Evolutionary conservation across 2,113 vertebrate genomes (phyloP).

Genomic region (Psophia crepitans): DNA sequence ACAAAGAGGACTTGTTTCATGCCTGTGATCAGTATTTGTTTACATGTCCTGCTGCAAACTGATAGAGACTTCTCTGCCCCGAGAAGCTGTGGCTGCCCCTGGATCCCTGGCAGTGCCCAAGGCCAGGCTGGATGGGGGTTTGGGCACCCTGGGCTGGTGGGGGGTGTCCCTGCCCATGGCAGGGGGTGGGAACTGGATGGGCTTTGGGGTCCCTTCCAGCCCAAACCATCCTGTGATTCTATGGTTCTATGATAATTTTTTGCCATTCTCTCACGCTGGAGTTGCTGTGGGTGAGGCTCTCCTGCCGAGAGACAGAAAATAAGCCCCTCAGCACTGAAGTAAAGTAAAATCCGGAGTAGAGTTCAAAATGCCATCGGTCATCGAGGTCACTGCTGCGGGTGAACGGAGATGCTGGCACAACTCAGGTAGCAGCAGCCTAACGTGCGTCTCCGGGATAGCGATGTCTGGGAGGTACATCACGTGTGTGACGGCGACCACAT

Average conservation of each 20-base stretch:
- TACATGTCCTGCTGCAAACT: background rate
- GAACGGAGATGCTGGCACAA: background rate
- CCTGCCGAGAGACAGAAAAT: background rate
- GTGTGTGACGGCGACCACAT: background rate
- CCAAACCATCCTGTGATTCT: too few relatives aligned
- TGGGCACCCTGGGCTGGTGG: too few relatives aligned
- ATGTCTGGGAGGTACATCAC: fast-evolving
- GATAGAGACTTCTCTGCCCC: too few relatives aligned
- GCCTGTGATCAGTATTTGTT: background rate
- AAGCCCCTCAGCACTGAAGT: background rate
- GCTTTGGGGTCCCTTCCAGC: too few relatives aligned
- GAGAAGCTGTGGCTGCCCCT: too few relatives aligned
- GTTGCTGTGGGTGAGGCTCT: background rate
- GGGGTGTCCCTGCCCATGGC: too few relatives aligned
- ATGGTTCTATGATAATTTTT: too few relatives aligned
- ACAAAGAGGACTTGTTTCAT: background rate
- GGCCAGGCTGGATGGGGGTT: too few relatives aligned
- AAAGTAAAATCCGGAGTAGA: background rate
- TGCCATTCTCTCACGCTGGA: background rate
- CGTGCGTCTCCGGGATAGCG: background rate
- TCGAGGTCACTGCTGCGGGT: background rate
- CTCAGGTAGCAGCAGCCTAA: background rate
- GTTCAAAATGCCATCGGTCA: background rate
- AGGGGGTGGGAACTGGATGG: too few relatives aligned
- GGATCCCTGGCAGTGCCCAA: too few relatives aligned